Evolutionary conservation across 2,113 vertebrate genomes (phyloP), one percentile per base, ranked within the genome.

Genomic region (Carassius gibelio): DNA sequence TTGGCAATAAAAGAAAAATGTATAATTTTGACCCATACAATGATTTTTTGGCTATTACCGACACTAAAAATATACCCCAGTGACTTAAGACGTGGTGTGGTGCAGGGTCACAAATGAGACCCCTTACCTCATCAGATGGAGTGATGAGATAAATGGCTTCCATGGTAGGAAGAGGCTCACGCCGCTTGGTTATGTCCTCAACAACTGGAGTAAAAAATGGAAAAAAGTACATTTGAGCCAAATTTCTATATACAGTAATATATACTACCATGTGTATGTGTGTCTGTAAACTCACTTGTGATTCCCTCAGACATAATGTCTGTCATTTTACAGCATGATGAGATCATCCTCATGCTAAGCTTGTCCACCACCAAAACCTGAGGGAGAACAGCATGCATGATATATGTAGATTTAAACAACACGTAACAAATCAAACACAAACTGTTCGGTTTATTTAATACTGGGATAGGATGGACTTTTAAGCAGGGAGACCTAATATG

Each of bases 221-320:
- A 52, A 52, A 52, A 45, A 23, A 74, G 21, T 48, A 13, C 2
- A 75, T 23, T 69, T 69, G 15, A 69, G 23, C 45, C 48, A 50
- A 50, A 13, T 50, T 11, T 10, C 48, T 50, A 3, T 50, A 50
- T 50, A 42, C 42, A 42, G 42, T 8, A 50, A 7, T 26, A 2
- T 69, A 75, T 72, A 11, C 4, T 1, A 8, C 6, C 3, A 23
- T 5, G 2, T 85, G 5, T 3, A 34, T 61, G 8, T 62, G 42
- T 75, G 45, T 15, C 10, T 80, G 72, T 19, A 6, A 3, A 93
- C 98, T 97, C 93, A 99, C 98, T 99, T 68, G 98, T 99, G 71
- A 99, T 98, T 69, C 98, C 98, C 89, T 99, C 97, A 0, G 97
- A 98, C 98, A 99, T 97, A 92, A 99, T 99, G 91, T 99, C 97